These are phyloP conservation scores for Sebastes iracundus DNA, from an alignment of 2,797 vertebrate genomes.

Conservation along the genomic window DNA sequence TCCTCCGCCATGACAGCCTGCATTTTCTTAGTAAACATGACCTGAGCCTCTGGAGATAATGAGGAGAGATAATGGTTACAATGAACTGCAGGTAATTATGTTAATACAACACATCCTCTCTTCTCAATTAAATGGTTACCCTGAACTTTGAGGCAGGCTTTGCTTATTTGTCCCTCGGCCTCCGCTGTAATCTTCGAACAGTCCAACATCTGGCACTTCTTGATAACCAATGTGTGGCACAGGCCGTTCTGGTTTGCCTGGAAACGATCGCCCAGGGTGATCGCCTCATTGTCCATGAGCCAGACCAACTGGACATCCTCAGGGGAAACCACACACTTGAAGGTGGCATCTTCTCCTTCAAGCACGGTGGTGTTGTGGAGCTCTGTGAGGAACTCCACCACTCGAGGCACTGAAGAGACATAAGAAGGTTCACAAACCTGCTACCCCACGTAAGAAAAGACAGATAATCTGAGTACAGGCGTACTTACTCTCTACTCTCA, in stretches of 20 bases:
- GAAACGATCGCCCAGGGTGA: constrained; percentile 76
- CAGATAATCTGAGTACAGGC: not conserved
- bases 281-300: constrained; percentile 83
- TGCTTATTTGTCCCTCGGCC: constrained; percentile 84
- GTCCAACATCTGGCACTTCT: constrained; percentile 84
- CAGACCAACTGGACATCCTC: constrained; percentile 84
- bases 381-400: constrained; percentile 91
- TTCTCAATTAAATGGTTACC: constrained; percentile 14
- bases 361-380: constrained; percentile 90
- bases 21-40: constrained; percentile 88
- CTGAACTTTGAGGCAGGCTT: constrained; percentile 90
- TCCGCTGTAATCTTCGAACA: constrained; percentile 85
- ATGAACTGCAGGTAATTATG: not conserved
- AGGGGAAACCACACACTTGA: constrained; percentile 91
- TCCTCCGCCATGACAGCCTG: constrained; percentile 88
- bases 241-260: constrained; percentile 82
- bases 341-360: constrained; percentile 82
- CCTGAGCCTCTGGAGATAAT: constrained; percentile 87
- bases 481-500: constrained; percentile 81
- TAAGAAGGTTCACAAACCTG: not conserved
- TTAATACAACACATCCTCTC: not conserved
- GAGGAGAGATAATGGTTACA: not conserved
- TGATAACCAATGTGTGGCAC: constrained; percentile 87
- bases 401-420: constrained; percentile 82
- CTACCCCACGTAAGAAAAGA: not conserved